phyloP scores from a whole-genome alignment of 2,888 invertebrate genomes.

The Athalia rosae region DNA sequence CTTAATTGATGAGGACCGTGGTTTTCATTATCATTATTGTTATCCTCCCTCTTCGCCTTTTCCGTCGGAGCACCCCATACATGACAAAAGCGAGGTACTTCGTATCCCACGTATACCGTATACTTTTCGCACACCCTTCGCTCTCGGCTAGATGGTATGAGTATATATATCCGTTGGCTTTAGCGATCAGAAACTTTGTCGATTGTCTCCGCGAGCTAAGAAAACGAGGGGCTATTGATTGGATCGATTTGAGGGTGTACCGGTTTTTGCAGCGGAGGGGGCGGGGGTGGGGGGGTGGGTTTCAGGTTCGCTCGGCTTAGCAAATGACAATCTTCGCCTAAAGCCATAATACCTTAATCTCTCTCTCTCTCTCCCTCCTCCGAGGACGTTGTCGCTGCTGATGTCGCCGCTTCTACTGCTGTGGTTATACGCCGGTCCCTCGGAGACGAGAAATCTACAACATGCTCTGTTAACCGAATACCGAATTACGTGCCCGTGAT shows the following conservation, averaged over 20 bases:
- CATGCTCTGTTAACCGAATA: constrained; percentile 13
- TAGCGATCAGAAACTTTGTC: constrained; percentile 13
- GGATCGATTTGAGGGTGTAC: constrained; percentile 15
- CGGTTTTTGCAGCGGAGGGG: no score
- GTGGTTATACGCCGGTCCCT: not conserved
- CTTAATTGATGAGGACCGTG: constrained; percentile 4
- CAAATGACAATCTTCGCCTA: constrained; percentile 31
- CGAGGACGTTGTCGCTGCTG: no score
- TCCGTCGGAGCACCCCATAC: not conserved
- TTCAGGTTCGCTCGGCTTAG: constrained; percentile 13
- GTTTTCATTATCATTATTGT: not conserved
- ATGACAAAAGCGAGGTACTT: not conserved
- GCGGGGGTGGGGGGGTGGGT: not conserved
- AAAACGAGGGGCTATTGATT: constrained; percentile 34
- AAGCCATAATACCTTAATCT: constrained; percentile 21
- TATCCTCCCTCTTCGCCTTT: not conserved
- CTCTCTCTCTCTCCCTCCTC: no score
- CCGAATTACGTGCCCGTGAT: constrained; percentile 24
- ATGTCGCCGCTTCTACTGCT: no score
- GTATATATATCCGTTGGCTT: not conserved
- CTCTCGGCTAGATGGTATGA: no score
- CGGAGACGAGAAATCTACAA: not conserved
- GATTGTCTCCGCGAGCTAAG: constrained; percentile 6
- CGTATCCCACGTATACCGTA: not conserved
- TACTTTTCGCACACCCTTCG: no score